Evolutionary conservation across 2,888 invertebrate genomes (phyloP).

Genomic region (Eupelmus urozonus): DNA sequence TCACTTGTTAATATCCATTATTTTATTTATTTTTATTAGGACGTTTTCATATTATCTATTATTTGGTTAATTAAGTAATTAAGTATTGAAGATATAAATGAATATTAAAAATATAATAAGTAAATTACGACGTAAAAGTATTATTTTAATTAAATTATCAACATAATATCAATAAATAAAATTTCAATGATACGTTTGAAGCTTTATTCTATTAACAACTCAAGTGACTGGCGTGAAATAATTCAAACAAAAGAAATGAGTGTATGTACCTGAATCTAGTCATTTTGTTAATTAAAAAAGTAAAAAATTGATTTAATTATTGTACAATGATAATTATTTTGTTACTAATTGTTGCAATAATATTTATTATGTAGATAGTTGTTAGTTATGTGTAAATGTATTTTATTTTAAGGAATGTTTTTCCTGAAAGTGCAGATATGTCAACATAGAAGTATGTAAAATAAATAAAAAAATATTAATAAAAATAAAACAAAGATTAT

Average conservation of each 20-base stretch:
- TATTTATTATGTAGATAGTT: conserved; percentile 47
- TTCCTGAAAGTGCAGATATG: conserved; percentile 43
- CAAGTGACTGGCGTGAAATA: not conserved
- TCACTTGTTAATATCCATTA: no score
- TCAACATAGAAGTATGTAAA: conserved; percentile 50
- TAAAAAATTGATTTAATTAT: not conserved
- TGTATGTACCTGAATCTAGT: not conserved
- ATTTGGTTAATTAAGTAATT: no score
- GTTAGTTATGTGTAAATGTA: conserved; percentile 49
- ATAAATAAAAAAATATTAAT: conserved; percentile 49
- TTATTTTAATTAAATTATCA: no score
- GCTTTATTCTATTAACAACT: no score
- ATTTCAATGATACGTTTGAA: no score
- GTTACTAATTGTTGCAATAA: conserved; percentile 25
- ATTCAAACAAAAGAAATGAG: not conserved
- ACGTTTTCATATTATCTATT: no score
- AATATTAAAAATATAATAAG: no score
- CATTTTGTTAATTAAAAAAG: conserved; percentile 1
- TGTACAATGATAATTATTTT: conserved; percentile 41
- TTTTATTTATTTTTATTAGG: no score
- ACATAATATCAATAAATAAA: no score
- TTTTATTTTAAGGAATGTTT: conserved; percentile 12
- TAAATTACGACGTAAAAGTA: no score
- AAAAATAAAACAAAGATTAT: conserved; percentile 6
- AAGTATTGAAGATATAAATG: no score